phyloP scores from a whole-genome alignment of 2,797 vertebrate genomes.

The Squalus acanthias region DNA sequence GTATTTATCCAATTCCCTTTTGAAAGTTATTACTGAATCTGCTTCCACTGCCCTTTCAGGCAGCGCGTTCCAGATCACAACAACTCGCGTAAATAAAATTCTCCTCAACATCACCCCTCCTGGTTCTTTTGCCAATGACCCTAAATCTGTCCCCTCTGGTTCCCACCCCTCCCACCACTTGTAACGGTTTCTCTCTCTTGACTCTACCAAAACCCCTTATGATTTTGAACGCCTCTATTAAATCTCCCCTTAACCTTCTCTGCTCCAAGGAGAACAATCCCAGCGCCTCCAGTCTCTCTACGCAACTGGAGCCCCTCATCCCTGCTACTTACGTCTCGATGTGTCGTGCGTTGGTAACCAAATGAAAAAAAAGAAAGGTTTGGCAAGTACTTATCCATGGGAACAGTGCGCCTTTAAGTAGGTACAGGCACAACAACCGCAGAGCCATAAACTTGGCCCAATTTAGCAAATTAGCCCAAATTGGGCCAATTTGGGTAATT shows the following conservation, averaged over 20 bases:
- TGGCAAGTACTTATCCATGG: too few species aligned
- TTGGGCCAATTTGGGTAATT: slow-evolving; percentile 16
- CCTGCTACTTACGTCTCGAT: background rate
- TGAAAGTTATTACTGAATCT: background rate
- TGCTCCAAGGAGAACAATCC: too few species aligned
- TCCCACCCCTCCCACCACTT: too few species aligned
- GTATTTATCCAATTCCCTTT: background rate
- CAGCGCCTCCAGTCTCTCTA: background rate
- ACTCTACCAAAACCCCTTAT: background rate
- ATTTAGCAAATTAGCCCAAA: slow-evolving; percentile 13
- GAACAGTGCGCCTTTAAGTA: background rate
- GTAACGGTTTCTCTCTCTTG: background rate
- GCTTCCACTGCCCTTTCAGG: too few species aligned
- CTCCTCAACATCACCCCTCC: background rate
- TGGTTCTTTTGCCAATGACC: background rate
- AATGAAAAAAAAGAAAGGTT: background rate
- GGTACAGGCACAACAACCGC: background rate
- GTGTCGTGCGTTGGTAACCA: background rate
- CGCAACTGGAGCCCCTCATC: too few species aligned
- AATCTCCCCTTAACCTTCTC: background rate
- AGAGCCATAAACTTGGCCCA: background rate
- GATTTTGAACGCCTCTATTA: background rate
- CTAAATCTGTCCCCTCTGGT: background rate
- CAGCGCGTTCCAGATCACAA: background rate
- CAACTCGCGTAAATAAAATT: background rate